phyloP scores from a whole-genome alignment of 2,888 invertebrate species.

The Hipparchia sbordonii region DNA sequence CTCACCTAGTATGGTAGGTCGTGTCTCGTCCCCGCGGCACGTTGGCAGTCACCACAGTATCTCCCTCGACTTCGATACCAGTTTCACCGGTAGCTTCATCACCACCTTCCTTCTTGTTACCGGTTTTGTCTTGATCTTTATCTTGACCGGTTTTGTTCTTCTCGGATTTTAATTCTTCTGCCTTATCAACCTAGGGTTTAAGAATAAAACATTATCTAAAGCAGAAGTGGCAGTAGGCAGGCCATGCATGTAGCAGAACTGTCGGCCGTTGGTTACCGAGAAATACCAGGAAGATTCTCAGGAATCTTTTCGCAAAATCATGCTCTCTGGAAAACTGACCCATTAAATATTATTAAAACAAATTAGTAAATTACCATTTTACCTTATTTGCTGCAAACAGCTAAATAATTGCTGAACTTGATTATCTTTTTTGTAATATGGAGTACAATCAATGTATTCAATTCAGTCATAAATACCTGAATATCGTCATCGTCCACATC shows the following conservation, averaged over 20 bases:
- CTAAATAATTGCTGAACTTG: too few relatives aligned
- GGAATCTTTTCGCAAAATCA: too few relatives aligned
- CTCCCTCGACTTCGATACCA: slow-evolving; percentile 89
- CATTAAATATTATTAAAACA: too few relatives aligned
- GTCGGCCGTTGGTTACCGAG: too few relatives aligned
- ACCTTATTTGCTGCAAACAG: too few relatives aligned
- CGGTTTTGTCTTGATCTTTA: slow-evolving; percentile 72
- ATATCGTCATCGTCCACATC: slow-evolving; percentile 76
- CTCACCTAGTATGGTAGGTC: slow-evolving; percentile 88
- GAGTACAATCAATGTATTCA: too few relatives aligned
- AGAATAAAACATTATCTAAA: too few relatives aligned
- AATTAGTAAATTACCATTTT: too few relatives aligned
- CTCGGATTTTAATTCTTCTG: slow-evolving; percentile 70
- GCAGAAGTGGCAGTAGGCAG: too few relatives aligned
- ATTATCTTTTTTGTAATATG: background rate
- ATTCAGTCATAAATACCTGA: slow-evolving; percentile 50
- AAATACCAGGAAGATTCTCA: too few relatives aligned
- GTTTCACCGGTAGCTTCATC: slow-evolving; percentile 75
- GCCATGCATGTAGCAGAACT: too few relatives aligned
- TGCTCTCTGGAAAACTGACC: too few relatives aligned
- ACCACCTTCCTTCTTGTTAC: slow-evolving; percentile 68
- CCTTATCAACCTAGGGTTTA: slow-evolving; percentile 62
- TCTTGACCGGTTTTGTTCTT: slow-evolving; percentile 69
- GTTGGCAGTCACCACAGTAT: slow-evolving; percentile 84
- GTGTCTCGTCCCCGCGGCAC: slow-evolving; percentile 88